These are phyloP conservation scores for Pandemis cinnamomeana DNA, from an alignment of 2,888 invertebrate species.

Conservation along the genomic window DNA sequence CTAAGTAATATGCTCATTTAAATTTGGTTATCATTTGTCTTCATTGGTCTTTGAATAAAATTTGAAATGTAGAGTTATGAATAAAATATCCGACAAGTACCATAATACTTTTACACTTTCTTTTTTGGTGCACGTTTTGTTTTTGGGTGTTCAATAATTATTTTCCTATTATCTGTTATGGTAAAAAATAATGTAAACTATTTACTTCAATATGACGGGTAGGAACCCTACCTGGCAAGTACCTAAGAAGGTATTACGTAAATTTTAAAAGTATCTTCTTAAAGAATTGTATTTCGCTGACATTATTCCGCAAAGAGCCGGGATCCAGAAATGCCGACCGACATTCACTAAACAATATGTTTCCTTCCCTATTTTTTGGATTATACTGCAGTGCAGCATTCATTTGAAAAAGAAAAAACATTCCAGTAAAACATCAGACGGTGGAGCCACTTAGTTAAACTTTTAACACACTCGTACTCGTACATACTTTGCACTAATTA, in stretches of 20 bases:
- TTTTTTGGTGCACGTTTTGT: too few species aligned
- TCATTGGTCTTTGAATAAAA: too few species aligned
- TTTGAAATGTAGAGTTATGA: too few species aligned
- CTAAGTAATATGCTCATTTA: too few species aligned
- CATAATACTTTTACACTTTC: too few species aligned
- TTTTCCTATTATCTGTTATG: too few species aligned
- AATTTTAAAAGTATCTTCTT: constrained; percentile 39
- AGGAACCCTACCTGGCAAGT: too few species aligned
- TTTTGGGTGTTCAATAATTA: too few species aligned
- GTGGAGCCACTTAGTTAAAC: background rate
- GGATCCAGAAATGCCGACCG: constrained; percentile 50
- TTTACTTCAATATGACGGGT: background rate
- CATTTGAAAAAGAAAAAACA: constrained; percentile 57
- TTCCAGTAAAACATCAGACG: constrained; percentile 1
- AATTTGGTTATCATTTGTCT: too few species aligned
- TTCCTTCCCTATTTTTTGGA: constrained; percentile 54
- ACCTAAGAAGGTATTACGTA: constrained; percentile 24
- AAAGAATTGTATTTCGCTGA: constrained; percentile 44
- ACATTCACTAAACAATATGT: constrained; percentile 54
- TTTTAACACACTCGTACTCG: background rate
- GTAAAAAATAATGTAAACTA: too few species aligned
- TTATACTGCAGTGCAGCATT: constrained; percentile 62
- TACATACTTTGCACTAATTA: background rate
- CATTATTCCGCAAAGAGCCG: constrained; percentile 46
- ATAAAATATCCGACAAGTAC: too few species aligned